Evolutionary conservation across 2,888 invertebrate species (phyloP), one percentile per base, ranked within the genome.

Genomic region (Buathra laborator): DNA sequence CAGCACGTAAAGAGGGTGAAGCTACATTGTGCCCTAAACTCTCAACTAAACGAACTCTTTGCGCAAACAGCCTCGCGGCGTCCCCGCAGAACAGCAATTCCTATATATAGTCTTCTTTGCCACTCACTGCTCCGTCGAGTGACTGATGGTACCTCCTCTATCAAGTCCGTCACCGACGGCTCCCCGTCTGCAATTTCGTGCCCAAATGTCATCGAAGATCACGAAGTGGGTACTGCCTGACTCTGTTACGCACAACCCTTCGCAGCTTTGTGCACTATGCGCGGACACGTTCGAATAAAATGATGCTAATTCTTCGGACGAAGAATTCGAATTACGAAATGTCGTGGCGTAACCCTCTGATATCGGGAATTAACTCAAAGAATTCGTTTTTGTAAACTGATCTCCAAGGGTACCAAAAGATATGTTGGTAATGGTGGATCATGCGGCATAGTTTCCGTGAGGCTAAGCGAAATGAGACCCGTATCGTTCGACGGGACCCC

Each of bases 101-200:
- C 62, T 77, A 90, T 90, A 87, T 88, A 59, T 64, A 46, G 66
- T 62, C 62, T 88, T 90, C 89, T 74, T 83, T 82, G 67, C 16
- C 72, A 70, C 12, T 78, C 46, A 37, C 62, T 16, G 68, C 29
- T 68, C 19, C 16, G 78, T 74, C 81, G 81, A 64, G 88, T 93
- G 92, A 93, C 91, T 92, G 92, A 93, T 93, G 93, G 89, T 90
- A 90, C 87, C 90, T 91, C 90, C 88, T 92, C 92, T 90, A 93
- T 93, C 93, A 92, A 91, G 66, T 71, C 37, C 84, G 87, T 81
- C 85, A 83, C 83, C 79, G 72, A 77, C 68, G 74, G 51, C 32
- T 24, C 81, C 74, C 77, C 67, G 78, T 86, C 87, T 85, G 88
- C 90, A 89, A 88, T 88, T 87, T 79, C 81, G 83, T 68, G 81